phyloP scores from a whole-genome alignment of 2,888 invertebrate species.

The Polymixis flavicincta region DNA sequence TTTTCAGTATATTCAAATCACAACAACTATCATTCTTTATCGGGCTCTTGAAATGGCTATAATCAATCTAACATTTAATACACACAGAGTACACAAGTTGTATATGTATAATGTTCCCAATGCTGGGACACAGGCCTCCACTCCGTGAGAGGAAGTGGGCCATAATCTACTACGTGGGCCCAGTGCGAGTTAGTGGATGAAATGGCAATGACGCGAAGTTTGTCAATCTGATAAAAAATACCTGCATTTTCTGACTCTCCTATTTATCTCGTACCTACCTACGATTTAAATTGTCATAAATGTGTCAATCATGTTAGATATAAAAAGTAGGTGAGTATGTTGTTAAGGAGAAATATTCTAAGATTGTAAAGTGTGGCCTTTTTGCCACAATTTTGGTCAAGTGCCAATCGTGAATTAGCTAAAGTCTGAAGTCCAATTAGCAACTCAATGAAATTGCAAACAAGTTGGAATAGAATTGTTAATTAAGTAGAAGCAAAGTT shows the following conservation, averaged over 20 bases:
- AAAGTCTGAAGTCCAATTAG: constrained; percentile 50
- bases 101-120: too few species aligned
- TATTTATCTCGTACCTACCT: not conserved
- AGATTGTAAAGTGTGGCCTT: constrained; percentile 26
- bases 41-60: not conserved
- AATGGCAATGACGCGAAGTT: too few species aligned
- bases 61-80: too few species aligned
- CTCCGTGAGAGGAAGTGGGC: too few species aligned
- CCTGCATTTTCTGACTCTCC: not conserved
- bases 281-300: not conserved
- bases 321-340: not conserved
- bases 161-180: too few species aligned
- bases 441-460: constrained; percentile 45
- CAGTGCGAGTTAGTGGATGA: too few species aligned
- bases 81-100: too few species aligned
- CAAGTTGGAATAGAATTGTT: constrained; percentile 26
- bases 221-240: not conserved
- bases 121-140: too few species aligned
- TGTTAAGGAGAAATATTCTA: constrained; percentile 2
- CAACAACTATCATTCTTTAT: not conserved
- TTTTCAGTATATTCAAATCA: not conserved
- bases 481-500: constrained; percentile 34
- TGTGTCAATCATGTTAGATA: not conserved
- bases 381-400: constrained; percentile 20
- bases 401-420: constrained; percentile 41